phyloP scores from a whole-genome alignment of 37 sponge, comb jelly and placozoan species.

The Spongilla lacustris region DNA sequence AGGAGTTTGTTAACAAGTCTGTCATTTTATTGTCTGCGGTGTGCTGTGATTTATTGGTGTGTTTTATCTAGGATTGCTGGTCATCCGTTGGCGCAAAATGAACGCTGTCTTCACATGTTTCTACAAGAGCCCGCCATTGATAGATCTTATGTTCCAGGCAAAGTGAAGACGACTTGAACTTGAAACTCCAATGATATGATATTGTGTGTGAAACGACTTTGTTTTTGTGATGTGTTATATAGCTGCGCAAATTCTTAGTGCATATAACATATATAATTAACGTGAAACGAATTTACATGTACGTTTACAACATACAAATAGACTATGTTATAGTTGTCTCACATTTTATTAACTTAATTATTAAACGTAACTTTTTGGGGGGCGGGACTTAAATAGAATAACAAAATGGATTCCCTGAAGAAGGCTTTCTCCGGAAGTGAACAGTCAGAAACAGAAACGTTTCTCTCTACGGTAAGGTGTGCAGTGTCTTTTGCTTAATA shows the following conservation, averaged over 20 bases:
- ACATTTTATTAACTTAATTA: too few species aligned
- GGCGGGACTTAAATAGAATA: background rate
- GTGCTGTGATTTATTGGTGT: background rate
- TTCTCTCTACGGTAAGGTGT: background rate
- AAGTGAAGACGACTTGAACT: conserved; percentile 38
- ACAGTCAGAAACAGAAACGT: background rate
- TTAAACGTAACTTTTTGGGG: too few species aligned
- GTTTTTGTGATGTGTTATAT: too few species aligned
- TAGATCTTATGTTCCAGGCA: conserved; percentile 94
- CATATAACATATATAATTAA: too few species aligned
- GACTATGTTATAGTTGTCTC: too few species aligned
- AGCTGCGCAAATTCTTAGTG: too few species aligned
- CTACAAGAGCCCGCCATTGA: conserved; percentile 91
- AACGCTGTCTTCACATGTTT: conserved; percentile 98
- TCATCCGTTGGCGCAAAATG: conserved; percentile 98
- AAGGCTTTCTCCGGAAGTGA: background rate
- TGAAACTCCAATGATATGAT: too few species aligned
- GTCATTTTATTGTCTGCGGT: conserved; percentile 22
- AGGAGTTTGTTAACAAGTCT: conserved; percentile 96
- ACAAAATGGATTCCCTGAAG: conserved; percentile 4
- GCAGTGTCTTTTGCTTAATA: background rate
- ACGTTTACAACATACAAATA: too few species aligned
- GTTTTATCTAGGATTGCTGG: conserved; percentile 83
- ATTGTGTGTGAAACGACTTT: too few species aligned
- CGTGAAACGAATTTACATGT: too few species aligned